phyloP scores from a whole-genome alignment of 2,888 invertebrate genomes.

The Drosophila buzzatii region DNA sequence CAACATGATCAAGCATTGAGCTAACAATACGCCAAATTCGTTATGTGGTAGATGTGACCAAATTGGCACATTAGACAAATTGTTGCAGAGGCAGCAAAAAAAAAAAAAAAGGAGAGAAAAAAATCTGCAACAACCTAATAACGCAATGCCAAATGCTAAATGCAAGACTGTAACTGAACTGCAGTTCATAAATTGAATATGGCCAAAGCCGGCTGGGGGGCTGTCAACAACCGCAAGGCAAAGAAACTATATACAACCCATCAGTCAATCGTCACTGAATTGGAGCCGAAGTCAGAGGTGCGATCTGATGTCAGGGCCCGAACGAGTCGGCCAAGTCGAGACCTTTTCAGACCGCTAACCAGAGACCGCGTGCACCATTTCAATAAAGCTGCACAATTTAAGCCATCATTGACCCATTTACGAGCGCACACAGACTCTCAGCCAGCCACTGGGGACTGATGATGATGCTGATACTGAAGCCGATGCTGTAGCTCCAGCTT shows the following conservation, averaged over 20 bases:
- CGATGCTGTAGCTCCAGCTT: slow-evolving; percentile 6
- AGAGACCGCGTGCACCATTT: slow-evolving; percentile 55
- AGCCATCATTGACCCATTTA: slow-evolving; percentile 81
- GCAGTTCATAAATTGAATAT: slow-evolving; percentile 60
- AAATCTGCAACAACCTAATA: slow-evolving; percentile 70
- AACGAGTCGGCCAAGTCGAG: slow-evolving; percentile 9
- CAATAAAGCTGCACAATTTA: slow-evolving; percentile 75
- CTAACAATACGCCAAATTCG: slow-evolving; percentile 61
- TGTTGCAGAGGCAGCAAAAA: slow-evolving; percentile 58
- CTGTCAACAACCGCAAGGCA: slow-evolving; percentile 51
- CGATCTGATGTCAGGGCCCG: slow-evolving; percentile 70
- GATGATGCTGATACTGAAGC: slow-evolving; percentile 6
- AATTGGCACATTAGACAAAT: slow-evolving; percentile 82
- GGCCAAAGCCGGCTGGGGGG: slow-evolving; percentile 11
- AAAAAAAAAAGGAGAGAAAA: slow-evolving; percentile 4
- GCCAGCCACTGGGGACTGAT: slow-evolving; percentile 62
- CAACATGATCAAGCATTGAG: slow-evolving; percentile 56
- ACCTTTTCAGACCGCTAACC: slow-evolving; percentile 33
- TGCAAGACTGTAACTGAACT: slow-evolving; percentile 50
- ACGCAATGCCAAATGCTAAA: slow-evolving; percentile 46
- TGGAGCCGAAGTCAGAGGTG: slow-evolving; percentile 59
- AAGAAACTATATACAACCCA: slow-evolving; percentile 16
- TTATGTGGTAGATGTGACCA: slow-evolving; percentile 61
- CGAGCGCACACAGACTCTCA: slow-evolving; percentile 29
- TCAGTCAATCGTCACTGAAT: slow-evolving; percentile 57